Conservation (phyloP, 2,888 invertebrate species). For the Cyrtodaria siliqua region DNA sequence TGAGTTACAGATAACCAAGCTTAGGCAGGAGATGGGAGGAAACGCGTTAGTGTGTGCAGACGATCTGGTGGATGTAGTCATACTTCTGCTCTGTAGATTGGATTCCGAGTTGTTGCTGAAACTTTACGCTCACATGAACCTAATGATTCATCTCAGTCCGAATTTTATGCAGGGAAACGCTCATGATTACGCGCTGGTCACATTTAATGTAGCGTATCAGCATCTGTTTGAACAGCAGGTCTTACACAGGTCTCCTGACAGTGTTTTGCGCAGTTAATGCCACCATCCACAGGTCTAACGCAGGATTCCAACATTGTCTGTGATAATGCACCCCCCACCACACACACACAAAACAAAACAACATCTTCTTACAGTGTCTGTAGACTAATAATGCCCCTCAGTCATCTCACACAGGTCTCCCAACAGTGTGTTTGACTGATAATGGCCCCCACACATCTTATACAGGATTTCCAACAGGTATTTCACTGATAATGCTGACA, state of each 20-base stretch:
- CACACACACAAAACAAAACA: no score
- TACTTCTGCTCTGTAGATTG: conserved; percentile 72
- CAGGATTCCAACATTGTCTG: no score
- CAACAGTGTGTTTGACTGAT: no score
- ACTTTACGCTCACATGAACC: conserved; percentile 74
- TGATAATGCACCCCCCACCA: no score
- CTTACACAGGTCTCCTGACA: conserved; percentile 14
- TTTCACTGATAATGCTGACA: no score
- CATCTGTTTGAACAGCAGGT: conserved; percentile 75
- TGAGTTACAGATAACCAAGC: conserved; percentile 43
- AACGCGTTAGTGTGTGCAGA: conserved; percentile 66
- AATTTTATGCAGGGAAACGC: conserved; percentile 76
- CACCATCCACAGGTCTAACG: no score
- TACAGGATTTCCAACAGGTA: no score
- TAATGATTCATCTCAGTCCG: conserved; percentile 77
- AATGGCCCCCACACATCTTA: no score
- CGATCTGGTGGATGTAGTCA: conserved; percentile 74
- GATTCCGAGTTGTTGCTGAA: conserved; percentile 57
- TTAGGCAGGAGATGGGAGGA: conserved; percentile 33
- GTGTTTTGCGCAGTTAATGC: no score
- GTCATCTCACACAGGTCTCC: no score
- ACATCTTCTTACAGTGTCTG: no score
- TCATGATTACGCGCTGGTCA: conserved; percentile 79
- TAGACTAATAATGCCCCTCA: no score
- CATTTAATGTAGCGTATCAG: conserved; percentile 78